Evolutionary conservation across 2,113 vertebrate genomes (phyloP), one percentile per base, ranked within the genome.

Genomic region (Cyrtonyx montezumae): DNA sequence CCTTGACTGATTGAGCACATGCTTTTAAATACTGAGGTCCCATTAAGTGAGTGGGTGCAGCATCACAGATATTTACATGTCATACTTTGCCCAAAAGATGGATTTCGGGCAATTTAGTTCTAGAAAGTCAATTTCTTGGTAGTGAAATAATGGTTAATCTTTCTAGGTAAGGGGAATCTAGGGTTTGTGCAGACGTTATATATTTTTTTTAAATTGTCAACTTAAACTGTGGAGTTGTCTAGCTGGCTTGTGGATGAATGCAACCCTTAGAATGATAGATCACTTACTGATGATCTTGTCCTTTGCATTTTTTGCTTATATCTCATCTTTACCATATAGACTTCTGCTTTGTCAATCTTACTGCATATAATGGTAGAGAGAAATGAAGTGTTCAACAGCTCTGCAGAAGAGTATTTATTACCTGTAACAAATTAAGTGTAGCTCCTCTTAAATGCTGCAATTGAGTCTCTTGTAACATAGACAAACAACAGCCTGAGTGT

Each of bases 31-130:
- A 51, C 75, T 79, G 66, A 87, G 15, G 40, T 77, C 43, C 45
- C 53, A 93, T 75, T 48, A 15, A 62, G 36, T 46, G 68, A 43
- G 40, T 66, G 49, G 62, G 45, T 82, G 91, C 76, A 92, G 87
- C 32, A 84, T 87, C 32, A 84, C 75, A 91, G 45, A 84, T 62
- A 69, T 36, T 83, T 90, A 40, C 74, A 34, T 42, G 28, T 81
- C 63, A 84, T 48, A 34, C 83, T 95, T 95, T 87, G 73, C 45
- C 74, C 62, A 79, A 69, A 87, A 84, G 58, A 22, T 25, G 58
- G 32, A 28, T 94, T 91, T 94, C 42, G 34, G 78, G 49, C 74
- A 84, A 91, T 13, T 23, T 46, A 42, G 58, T 36, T 93, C 36
- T 66, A 48, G 84, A 92, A 84, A 79, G 63, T 6, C 19, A 45